A percentile compares a stretch with the other conserved stretches of the same genome.
phyloP scores from a whole-genome alignment of 92 coral and sea anemone genomes.

The Zoanthus sociatus region DNA sequence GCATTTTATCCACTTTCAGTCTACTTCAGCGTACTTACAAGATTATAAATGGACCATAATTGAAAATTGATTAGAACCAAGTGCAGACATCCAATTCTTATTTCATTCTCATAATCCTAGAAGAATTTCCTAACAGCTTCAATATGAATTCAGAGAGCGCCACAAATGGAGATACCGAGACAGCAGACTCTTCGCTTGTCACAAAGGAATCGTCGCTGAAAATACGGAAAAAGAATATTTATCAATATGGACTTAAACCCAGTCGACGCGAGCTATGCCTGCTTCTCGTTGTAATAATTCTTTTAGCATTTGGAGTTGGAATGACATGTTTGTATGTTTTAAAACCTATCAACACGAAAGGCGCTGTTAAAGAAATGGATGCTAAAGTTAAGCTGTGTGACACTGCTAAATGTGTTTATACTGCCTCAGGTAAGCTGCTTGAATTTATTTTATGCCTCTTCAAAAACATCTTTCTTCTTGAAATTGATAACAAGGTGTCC shows the following conservation, averaged over 20 bases:
- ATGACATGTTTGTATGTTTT: neutral
- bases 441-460: no score
- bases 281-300: neutral
- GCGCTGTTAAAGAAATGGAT: neutral
- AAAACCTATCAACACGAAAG: neutral
- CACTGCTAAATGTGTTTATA: neutral
- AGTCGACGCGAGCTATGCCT: neutral
- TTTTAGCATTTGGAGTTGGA: neutral
- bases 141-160: neutral
- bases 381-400: neutral
- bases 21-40: no score
- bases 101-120: no score
- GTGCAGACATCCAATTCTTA: no score
- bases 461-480: no score
- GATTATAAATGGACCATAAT: no score
- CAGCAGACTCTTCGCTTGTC: neutral
- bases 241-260: neutral
- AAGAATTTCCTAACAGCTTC: no score
- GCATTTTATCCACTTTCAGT: no score
- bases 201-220: neutral
- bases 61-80: no score
- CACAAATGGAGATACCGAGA: neutral
- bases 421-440: neutral
- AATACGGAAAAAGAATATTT: neutral
- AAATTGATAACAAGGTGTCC: no score